Base-by-base conservation (phyloP, 1,140 invertebrate species). In the Maniola jurtina region DNA sequence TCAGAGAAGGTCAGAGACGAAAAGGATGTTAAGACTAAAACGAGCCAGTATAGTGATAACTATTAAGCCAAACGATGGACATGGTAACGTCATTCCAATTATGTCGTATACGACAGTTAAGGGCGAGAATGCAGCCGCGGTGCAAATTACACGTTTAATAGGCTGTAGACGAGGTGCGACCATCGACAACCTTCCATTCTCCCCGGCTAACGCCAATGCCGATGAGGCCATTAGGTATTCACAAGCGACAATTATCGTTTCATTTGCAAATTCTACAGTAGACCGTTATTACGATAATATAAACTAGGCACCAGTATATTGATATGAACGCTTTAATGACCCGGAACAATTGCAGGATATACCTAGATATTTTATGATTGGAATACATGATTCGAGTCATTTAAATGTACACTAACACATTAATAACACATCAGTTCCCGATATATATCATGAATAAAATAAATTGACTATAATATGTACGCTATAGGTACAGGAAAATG, bases 101-200 rank as follows among this genome's bases (percentile, higher is more conserved):
- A 45, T n/a, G 5, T 45, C 5, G 13, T 45, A 45, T 45, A 45
- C 42, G 42, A 45, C 13, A 45, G 5, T 11, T 45, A 13, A 45
- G 42, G 42, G 13, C 42, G 42, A 11, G 42, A 45, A 79, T 83
- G 70, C 65, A 54, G 66, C 57, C 14, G 50, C 59, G 35, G 61
- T 70, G 71, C 63, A 74, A 76, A 73, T 70, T 70, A 58, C 48
- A 61, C 59, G 64, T 70, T 35, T 66, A 55, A 61, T 55, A 60
- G 62, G 48, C 62, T 35, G 25, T 64, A 66, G 54, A 62, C 71
- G 75, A 81, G 80, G 82, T 83, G 82, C 81, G 81, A 73, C 83
- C 77, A 84, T 81, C 72, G 76, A 73, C 80, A 87, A 81, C 83
- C 84, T 89, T 86, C 81, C 84, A 87, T 87, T 88, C 83, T 84